Evolutionary conservation across 2,888 invertebrate genomes (phyloP).

Genomic region (Poecilobothrus nobilitatus): DNA sequence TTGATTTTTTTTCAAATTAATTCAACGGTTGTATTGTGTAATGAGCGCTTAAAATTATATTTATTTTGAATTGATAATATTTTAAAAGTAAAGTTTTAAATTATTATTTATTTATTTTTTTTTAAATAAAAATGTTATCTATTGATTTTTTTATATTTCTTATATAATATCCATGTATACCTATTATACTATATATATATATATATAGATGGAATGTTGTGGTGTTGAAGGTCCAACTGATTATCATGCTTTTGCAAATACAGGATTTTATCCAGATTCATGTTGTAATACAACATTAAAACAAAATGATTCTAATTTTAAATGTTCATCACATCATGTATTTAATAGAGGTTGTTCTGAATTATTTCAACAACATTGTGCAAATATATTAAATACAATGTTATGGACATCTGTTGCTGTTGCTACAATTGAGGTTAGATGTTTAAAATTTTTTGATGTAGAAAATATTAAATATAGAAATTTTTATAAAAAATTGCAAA

Average conservation of each 20-base stretch:
- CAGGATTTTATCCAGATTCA: constrained; percentile 6
- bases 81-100: too few relatives aligned
- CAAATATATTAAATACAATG: constrained; percentile 21
- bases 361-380: constrained; percentile 20
- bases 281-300: not conserved
- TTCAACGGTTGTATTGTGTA: too few relatives aligned
- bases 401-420: not conserved
- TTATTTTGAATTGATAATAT: too few relatives aligned
- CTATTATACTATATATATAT: too few relatives aligned
- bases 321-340: constrained; percentile 25
- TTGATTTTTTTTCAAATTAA: too few relatives aligned
- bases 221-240: constrained; percentile 31
- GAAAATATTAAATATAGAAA: not conserved
- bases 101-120: too few relatives aligned
- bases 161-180: not conserved
- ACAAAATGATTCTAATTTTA: not conserved
- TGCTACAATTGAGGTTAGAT: constrained; percentile 52
- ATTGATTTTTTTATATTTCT: not conserved
- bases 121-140: too few relatives aligned
- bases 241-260: constrained; percentile 22
- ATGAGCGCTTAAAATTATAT: too few relatives aligned
- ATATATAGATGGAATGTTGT: constrained; percentile 34
- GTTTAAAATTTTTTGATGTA: not conserved
- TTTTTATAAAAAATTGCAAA: not conserved
- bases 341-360: constrained; percentile 31